Evolutionary conservation across 2,797 vertebrate genomes (phyloP), one percentile per base, ranked within the genome.

Genomic region (Crocidura indochinensis): DNA sequence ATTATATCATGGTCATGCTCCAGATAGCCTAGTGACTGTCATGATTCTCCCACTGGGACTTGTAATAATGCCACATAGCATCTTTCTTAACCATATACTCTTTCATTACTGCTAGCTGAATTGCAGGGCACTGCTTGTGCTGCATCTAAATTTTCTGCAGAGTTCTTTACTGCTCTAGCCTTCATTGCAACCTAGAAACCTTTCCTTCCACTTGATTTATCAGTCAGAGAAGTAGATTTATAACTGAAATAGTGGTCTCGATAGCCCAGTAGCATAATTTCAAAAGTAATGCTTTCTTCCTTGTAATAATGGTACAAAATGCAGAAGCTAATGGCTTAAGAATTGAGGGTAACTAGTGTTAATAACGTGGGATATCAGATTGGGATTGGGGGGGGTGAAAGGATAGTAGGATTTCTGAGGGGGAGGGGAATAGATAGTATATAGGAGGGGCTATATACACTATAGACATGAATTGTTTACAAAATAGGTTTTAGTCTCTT

Each of bases 71-170:
- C 7, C 31, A 51, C 29, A 29, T 1, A 20, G 49, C 27, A 75
- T 73, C 51, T 90, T 38, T 87, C 83, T 73, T 7, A 85, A 64
- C 31, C 47, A 60, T 20, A 67, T 19, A 69, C 14, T 74, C 27
- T 75, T 74, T 68, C 68, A 47, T 62, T 53, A 87, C 12, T 65
- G 15, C 0, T 49, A 62, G 20, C 31, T 78, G 19, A 20, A 19
- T 86, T 44, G 31, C 12, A 11, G 22, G 49, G 64, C 27, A 17
- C 47, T 67, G 8, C 49, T 65, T 76, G 19, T 53, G 11, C 14
- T 26, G 5, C 4, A 47, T 9, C 51, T 87, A 26, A 53, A 84
- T 60, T 64, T 68, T 67, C 29, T 69, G 22, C 20, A 11, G 10
- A 69, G 8, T 5, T 9, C 1, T 92, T n/a, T 31, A 78, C 1